Base-by-base conservation (phyloP, 2,113 vertebrate genomes). In the Brachyhypopomus gauderio region DNA sequence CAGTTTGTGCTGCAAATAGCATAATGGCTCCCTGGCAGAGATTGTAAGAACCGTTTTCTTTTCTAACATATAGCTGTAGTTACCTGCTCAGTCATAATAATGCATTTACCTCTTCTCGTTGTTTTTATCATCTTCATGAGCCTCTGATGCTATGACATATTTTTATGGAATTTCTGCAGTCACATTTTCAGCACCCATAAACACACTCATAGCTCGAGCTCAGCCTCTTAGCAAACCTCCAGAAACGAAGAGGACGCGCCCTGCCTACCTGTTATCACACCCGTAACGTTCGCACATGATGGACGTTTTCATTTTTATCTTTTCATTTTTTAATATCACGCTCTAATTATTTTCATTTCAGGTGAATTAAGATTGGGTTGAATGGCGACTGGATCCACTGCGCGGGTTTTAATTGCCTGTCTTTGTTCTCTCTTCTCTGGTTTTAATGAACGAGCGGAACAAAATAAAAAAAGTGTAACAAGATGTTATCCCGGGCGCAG, bases 281-380 rank as follows among this genome's bases (percentile, higher is more conserved):
- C 59, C 5, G 7, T 3, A 36, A 56, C 56, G 7, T 71, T 70
- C 55, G 41, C 72, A 45, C 75, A 75, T 78, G 79, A 78, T 27
- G 76, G 72, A 76, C 78, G 72, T 81, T 76, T 81, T 73, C 0
- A 7, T 63, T 73, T 77, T 86, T 78, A 86, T 86, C 81, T 86
- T 78, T 86, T 59, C 78, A 83, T 83, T 86, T 86, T 86, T 84
- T 84, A 84, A 84, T 86, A 84, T 79, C 77, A 79, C 77, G 74
- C 77, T 78, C 71, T 78, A 86, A 84, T 81, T 84, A 81, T 86
- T 86, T 76, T 72, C 71, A 77, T 81, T 82, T 82, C 71, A 86
- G 83, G 82, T 82, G 72, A 72, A 84, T 84, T 84, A 82, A 86
- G 82, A 79, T 78, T 78, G 79, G 75, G 76, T 70, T 20, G 59